These are phyloP conservation scores for Rhamphomyia laevipes DNA, from an alignment of 2,888 invertebrate genomes.

Conservation along the genomic window DNA sequence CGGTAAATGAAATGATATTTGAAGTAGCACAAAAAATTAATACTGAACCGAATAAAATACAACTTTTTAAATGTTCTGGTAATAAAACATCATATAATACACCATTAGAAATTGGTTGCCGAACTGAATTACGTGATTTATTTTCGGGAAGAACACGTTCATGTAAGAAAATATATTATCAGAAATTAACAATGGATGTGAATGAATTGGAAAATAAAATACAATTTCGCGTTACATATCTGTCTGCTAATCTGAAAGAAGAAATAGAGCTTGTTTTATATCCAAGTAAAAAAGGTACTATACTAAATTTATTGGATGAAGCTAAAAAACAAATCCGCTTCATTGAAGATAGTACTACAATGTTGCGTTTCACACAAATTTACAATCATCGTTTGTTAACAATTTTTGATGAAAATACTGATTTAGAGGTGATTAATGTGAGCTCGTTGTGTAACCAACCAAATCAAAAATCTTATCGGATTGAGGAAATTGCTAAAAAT, in stretches of 20 bases:
- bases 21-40: slow-evolving; percentile 85
- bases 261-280: slow-evolving; percentile 93
- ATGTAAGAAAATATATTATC: slow-evolving; percentile 90
- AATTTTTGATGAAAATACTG: slow-evolving; percentile 57
- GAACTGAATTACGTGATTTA: slow-evolving; percentile 46
- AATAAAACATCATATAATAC: slow-evolving; percentile 13
- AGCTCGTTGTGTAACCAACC: slow-evolving; percentile 32
- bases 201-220: slow-evolving; percentile 96
- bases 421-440: slow-evolving; percentile 44
- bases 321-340: slow-evolving; percentile 86
- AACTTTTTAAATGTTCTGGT: slow-evolving; percentile 93
- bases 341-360: slow-evolving; percentile 75
- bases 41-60: slow-evolving; percentile 86
- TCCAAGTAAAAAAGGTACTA: slow-evolving; percentile 89
- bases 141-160: slow-evolving; percentile 78
- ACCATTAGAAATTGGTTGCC: not conserved
- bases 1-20: slow-evolving; percentile 88
- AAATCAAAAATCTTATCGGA: slow-evolving; percentile 53
- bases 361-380: slow-evolving; percentile 70
- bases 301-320: slow-evolving; percentile 82
- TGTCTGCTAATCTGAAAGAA: slow-evolving; percentile 83
- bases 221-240: slow-evolving; percentile 78
- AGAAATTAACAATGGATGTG: slow-evolving; percentile 91
- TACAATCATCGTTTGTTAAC: slow-evolving; percentile 59
- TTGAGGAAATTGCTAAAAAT: slow-evolving; percentile 91